Base-by-base conservation (phyloP, 2,888 invertebrate species). In the Taenaris catops region DNA sequence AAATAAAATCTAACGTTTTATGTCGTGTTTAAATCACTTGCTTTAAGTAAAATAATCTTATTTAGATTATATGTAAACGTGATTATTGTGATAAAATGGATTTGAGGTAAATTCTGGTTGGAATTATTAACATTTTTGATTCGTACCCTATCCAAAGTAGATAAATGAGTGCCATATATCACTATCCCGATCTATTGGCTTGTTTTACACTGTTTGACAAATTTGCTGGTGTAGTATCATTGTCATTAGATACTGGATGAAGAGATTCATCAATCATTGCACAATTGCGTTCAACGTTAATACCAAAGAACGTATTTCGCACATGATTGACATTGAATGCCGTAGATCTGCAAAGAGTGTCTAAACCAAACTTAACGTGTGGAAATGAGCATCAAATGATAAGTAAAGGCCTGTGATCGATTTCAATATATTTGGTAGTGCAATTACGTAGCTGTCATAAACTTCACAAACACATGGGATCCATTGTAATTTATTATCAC, bases 101-200 rank as follows among this genome's bases (percentile, higher is more conserved):
- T 32, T 40, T 29, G 44, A 44, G 44, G 44, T 44, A 25, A 26
- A 6, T 32, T 29, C 28, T 24, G 8, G 3, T 46, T 23, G 23
- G 7, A 8, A 36, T 34, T 25, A 25, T 23, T 20, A 25, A 23
- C 6, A 14, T 18, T 25, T 32, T 25, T 40, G 27, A 41, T 23
- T 35, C 26, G 8, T 27, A 34, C 41, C 40, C 44, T 32, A 32
- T 40, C 41, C 44, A 40, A 44, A 32, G 44, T 44, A 44, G 44
- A 34, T 34, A 16, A 28, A 19, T 37, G 44, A 40, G 40, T 44
- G 37, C 37, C 40, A 40, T 44, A 43, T 43, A 38, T 34, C 44
- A 44, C 40, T 34, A 40, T 40, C 34, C 44, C 26, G n/a, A 40
- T 9, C 34, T 37, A 40, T 31, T 23, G 24, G 44, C 44, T 44